phyloP scores from a whole-genome alignment of 2,113 vertebrate genomes.

The Litocranius walleri region DNA sequence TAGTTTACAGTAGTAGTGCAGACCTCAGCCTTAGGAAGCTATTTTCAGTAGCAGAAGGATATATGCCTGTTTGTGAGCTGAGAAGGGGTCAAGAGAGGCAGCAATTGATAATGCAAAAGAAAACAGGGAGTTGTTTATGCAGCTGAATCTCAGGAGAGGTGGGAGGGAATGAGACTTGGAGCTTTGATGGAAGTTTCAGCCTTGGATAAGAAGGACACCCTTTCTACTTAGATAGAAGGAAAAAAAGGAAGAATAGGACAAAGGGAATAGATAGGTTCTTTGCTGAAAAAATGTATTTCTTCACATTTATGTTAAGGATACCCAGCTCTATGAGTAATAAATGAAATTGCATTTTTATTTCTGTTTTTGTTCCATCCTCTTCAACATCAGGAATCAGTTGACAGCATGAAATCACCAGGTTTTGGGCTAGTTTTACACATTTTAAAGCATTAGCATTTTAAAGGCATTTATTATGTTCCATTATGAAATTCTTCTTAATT shows the following conservation, averaged over 20 bases:
- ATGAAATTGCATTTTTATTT: background rate
- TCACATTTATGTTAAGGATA: background rate
- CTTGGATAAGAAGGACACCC: slow-evolving; percentile 44
- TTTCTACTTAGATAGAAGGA: slow-evolving; percentile 20
- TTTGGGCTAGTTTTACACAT: background rate
- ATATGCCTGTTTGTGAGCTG: background rate
- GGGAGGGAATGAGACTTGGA: background rate
- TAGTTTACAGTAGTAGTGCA: background rate
- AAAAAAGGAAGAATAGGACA: background rate
- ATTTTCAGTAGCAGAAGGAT: background rate
- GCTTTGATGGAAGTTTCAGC: slow-evolving; percentile 6
- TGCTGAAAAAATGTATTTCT: background rate
- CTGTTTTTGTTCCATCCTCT: background rate
- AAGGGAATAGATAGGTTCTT: background rate
- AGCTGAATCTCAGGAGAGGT: background rate
- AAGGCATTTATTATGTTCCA: background rate
- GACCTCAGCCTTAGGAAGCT: background rate
- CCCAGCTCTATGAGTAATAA: background rate
- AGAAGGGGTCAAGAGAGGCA: background rate
- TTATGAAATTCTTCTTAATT: background rate
- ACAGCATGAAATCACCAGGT: background rate
- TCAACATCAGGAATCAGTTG: background rate
- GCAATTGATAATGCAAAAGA: slow-evolving; percentile 32
- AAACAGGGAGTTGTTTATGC: slow-evolving; percentile 40
- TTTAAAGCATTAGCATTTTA: background rate